Base-by-base conservation (phyloP, 2,888 invertebrate genomes). In the Brassicogethes aeneus region DNA sequence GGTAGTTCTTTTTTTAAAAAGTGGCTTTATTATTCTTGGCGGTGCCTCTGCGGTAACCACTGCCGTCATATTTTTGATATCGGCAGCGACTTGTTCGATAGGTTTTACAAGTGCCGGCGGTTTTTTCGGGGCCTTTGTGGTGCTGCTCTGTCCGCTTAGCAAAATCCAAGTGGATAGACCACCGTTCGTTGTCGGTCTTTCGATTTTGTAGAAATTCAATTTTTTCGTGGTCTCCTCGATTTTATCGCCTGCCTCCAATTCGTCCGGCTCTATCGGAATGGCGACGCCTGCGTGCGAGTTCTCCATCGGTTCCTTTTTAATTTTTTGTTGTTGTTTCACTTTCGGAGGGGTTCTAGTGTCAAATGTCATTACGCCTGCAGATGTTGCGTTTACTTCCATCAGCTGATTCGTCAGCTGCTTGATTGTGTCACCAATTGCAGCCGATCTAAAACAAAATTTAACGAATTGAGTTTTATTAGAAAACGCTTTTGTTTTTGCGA, bases 121-220 rank as follows among this genome's bases (percentile, higher is more conserved):
- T 44, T 59, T 59, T 30, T 48, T 51, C 10, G 56, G 46, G 1
- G 60, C 46, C 42, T 57, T 61, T 15, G 53, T 42, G 0, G 57
- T 52, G 2, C 53, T 36, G n/a, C 39, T 31, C 31, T 70, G 71
- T 5, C 75, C 73, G 54, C 81, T 84, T 13, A 86, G 61, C 13
- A 85, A 69, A 44, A 85, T 79, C 86, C 85, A 86, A 1, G 86
- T 85, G 1, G 85, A 85, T 45, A 85, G 72, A 1, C 83, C 83
- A 39, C 75, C 15, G 74, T 74, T 36, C 72, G 84, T 41, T 72
- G 78, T 41, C 70, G 67, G 56, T 53, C 61, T 55, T 51, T 60
- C 64, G 14, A 64, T 41, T 57, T 66, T 69, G 39, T 66, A 65
- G 46, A 64, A 65, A 41, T 56, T 59, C 37, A 63, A 34, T 50